phyloP scores from a whole-genome alignment of 2,113 vertebrate genomes.

The Raja brachyura region DNA sequence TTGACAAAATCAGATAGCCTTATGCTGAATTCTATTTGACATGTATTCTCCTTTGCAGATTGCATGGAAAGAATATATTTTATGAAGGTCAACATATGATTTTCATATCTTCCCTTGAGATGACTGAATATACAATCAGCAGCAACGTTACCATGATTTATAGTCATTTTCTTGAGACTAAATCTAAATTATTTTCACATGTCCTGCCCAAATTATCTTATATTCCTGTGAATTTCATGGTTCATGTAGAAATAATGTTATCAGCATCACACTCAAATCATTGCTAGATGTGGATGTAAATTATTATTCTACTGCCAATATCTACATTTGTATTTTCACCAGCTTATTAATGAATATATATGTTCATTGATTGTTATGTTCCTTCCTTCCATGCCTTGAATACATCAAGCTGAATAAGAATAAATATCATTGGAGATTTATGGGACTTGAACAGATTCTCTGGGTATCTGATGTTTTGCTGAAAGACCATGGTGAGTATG shows the following conservation, averaged over 20 bases:
- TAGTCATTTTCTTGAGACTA: not conserved
- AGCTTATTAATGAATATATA: not conserved
- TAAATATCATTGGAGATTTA: not conserved
- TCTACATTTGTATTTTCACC: not conserved
- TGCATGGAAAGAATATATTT: not conserved
- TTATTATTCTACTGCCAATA: not conserved
- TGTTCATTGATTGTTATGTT: not conserved
- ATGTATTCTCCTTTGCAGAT: not conserved
- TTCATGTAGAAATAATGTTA: not conserved
- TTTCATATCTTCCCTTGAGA: not conserved
- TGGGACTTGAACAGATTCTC: not conserved
- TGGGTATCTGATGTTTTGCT: not conserved
- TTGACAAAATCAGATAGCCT: not conserved
- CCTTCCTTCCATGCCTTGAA: not conserved
- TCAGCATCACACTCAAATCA: not conserved
- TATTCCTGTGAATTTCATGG: not conserved
- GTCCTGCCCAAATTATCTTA: not conserved
- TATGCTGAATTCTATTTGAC: not conserved
- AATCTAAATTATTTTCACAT: not conserved
- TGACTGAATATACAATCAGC: not conserved
- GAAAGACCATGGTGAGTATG: not conserved
- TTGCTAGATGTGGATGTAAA: no score
- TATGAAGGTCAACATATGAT: not conserved
- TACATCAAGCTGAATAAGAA: not conserved
- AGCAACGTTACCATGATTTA: not conserved